A percentile compares a stretch with the other conserved stretches of the same genome.
Conservation (phyloP, 2,113 vertebrate genomes). For the Gopherus evgoodei region DNA sequence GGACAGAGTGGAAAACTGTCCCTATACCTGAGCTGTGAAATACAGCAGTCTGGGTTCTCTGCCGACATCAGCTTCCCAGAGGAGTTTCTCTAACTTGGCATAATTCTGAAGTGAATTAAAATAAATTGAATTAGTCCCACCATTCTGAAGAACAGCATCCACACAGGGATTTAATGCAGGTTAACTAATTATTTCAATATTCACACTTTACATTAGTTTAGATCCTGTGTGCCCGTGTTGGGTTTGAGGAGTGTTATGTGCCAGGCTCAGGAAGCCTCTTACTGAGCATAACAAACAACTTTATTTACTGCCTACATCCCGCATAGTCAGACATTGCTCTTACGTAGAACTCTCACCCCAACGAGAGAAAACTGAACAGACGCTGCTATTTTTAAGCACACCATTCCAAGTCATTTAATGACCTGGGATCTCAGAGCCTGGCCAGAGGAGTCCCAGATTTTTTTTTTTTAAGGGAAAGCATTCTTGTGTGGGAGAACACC, state of each 20-base stretch:
- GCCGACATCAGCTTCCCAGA: background rate
- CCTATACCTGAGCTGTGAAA: background rate
- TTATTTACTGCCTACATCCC: background rate
- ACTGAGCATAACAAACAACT: background rate
- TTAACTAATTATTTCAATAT: background rate
- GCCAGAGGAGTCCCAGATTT: background rate
- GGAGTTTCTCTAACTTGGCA: background rate
- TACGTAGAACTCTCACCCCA: background rate
- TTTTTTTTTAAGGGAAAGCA: background rate
- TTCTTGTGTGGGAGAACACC: background rate
- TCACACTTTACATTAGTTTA: background rate
- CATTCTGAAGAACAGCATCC: background rate
- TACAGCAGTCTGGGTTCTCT: background rate
- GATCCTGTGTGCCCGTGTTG: background rate
- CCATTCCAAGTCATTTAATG: rapidly evolving
- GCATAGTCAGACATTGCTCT: background rate
- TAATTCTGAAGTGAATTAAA: background rate
- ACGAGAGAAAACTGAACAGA: background rate
- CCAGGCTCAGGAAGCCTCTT: background rate
- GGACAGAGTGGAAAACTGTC: background rate
- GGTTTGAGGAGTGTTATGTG: background rate
- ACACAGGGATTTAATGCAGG: background rate
- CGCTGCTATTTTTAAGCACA: background rate
- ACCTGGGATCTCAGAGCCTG: background rate
- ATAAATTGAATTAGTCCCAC: background rate